phyloP scores from a whole-genome alignment of 37 sponge, comb jelly and placozoan genomes.

The Eunapius fragilis region DNA sequence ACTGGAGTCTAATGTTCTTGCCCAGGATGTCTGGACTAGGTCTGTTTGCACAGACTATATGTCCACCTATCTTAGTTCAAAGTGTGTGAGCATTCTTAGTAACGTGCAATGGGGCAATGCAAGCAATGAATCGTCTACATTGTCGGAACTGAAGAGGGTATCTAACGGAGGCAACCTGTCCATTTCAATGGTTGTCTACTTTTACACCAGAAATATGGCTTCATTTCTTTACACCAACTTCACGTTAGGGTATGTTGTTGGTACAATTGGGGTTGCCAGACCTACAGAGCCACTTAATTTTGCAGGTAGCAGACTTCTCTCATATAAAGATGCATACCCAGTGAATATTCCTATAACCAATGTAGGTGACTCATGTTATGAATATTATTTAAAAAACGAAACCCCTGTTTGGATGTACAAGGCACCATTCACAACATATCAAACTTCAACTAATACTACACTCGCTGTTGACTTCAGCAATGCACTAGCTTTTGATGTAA shows the following conservation, averaged over 20 bases:
- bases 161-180: constrained; percentile 3
- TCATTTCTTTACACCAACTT: background rate
- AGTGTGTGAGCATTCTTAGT: background rate
- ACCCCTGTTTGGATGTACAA: background rate
- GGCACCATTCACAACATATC: background rate
- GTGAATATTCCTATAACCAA: background rate
- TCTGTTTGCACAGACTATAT: background rate
- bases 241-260: constrained; percentile 3
- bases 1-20: background rate
- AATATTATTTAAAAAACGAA: background rate
- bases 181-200: constrained; percentile 1
- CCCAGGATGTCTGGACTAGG: constrained; percentile 7
- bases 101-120: background rate
- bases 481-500: background rate
- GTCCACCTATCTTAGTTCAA: background rate
- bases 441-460: background rate
- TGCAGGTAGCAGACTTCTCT: constrained; percentile 11
- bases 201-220: background rate
- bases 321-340: background rate
- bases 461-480: constrained; percentile 26
- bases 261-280: constrained; percentile 24
- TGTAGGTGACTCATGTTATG: background rate
- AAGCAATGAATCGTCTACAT: background rate
- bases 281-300: constrained; percentile 17
- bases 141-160: background rate